A percentile compares a stretch with the other conserved stretches of the same genome.
phyloP scores from a whole-genome alignment of 2,113 vertebrate genomes.

The Clarias batrachus region DNA sequence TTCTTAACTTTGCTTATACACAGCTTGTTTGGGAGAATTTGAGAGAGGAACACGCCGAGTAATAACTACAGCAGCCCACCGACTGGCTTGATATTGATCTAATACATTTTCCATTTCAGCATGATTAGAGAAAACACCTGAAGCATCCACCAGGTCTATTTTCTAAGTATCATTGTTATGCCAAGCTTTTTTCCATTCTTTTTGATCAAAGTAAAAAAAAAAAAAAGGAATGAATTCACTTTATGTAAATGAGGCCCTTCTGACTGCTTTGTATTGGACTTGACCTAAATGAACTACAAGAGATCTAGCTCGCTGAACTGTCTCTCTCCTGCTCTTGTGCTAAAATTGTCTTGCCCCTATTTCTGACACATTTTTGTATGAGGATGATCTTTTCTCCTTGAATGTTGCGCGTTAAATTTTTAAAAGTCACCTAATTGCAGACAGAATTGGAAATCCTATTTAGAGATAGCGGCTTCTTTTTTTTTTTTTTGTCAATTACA shows the following conservation, averaged over 20 bases:
- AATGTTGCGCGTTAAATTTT: slow-evolving; percentile 33
- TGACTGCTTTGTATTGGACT: slow-evolving; percentile 43
- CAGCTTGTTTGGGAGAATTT: slow-evolving; percentile 37
- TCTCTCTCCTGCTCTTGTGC: slow-evolving; percentile 9
- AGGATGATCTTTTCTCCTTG: slow-evolving; percentile 12
- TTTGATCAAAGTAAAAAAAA: slow-evolving; percentile 47
- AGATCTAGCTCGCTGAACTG: slow-evolving; percentile 28
- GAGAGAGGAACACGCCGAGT: slow-evolving; percentile 12
- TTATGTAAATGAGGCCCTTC: slow-evolving; percentile 46
- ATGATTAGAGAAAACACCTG: slow-evolving; percentile 50
- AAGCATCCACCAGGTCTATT: slow-evolving; percentile 44
- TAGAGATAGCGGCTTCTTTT: slow-evolving; percentile 56
- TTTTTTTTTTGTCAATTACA: slow-evolving; percentile 42
- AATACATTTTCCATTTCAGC: slow-evolving; percentile 48
- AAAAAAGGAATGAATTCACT: slow-evolving; percentile 44
- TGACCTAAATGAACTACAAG: slow-evolving; percentile 50
- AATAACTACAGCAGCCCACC: slow-evolving; percentile 30
- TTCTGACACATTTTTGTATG: slow-evolving; percentile 26
- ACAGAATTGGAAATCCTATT: slow-evolving; percentile 61
- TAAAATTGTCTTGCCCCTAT: slow-evolving; percentile 44
- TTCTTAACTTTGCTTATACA: slow-evolving; percentile 27
- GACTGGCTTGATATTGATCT: slow-evolving; percentile 44
- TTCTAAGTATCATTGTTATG: slow-evolving; percentile 48
- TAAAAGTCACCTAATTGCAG: slow-evolving; percentile 60
- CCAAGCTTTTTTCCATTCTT: slow-evolving; percentile 26